phyloP scores from a whole-genome alignment of 2,797 vertebrate genomes.

The Sylvilagus floridanus region DNA sequence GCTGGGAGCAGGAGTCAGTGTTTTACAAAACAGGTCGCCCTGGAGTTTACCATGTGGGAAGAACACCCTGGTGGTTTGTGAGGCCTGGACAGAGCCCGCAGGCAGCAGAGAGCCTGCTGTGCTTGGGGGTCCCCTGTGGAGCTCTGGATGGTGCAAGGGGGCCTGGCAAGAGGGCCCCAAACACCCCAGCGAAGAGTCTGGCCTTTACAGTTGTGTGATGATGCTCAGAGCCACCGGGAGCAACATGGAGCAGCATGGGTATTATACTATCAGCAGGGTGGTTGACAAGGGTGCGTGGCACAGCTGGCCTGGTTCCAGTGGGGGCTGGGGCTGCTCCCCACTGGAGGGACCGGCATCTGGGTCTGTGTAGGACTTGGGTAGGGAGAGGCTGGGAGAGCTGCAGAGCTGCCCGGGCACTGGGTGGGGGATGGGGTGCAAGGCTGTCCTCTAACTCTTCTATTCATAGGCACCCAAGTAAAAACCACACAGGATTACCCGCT shows the following conservation, averaged over 20 bases:
- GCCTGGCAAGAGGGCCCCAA: background rate
- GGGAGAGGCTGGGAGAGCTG: background rate
- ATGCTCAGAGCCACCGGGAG: background rate
- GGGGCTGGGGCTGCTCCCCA: background rate
- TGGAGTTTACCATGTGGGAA: background rate
- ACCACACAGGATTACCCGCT: constrained; percentile 66
- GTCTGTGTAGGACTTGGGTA: background rate
- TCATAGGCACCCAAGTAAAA: constrained; percentile 74
- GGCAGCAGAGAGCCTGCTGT: background rate
- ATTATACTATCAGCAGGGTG: background rate
- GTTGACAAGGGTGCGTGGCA: background rate
- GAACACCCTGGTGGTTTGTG: fast-evolving
- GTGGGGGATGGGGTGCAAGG: background rate
- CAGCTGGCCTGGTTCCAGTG: background rate
- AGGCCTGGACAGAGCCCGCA: fast-evolving
- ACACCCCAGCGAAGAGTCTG: background rate
- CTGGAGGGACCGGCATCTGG: background rate
- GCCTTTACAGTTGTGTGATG: background rate
- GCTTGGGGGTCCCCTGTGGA: background rate
- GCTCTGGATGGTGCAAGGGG: background rate
- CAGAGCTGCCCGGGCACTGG: background rate
- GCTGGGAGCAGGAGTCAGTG: background rate
- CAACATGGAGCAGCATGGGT: background rate
- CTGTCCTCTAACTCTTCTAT: constrained; percentile 57
- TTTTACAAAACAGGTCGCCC: background rate